Evolutionary conservation across 2,797 vertebrate genomes (phyloP).

Genomic region (Nasua narica): DNA sequence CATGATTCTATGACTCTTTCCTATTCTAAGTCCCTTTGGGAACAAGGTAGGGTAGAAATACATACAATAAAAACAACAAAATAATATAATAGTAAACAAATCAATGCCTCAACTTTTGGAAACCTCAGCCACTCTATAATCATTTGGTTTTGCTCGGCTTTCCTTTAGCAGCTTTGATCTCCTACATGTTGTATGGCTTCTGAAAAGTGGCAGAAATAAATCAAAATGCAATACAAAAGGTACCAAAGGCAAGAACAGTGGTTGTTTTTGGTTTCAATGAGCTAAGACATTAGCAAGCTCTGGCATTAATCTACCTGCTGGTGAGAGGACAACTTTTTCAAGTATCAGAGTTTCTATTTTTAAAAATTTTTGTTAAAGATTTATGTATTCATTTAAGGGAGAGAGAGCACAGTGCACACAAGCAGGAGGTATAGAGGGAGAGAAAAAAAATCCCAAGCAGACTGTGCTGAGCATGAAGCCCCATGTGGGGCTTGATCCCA

Average conservation of each 20-base stretch:
- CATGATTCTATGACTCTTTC: neutral
- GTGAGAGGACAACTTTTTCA: neutral
- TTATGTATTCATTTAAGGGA: neutral
- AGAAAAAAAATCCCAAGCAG: neutral
- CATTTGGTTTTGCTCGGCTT: neutral
- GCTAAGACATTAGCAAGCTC: neutral
- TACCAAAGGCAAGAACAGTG: neutral
- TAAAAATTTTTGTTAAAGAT: neutral
- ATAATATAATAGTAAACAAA: neutral
- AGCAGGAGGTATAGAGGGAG: neutral
- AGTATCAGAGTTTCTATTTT: neutral
- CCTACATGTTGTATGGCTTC: neutral
- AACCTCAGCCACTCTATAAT: neutral
- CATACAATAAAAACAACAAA: neutral
- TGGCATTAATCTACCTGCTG: neutral
- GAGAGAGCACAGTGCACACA: neutral
- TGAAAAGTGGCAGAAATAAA: conserved; percentile 18
- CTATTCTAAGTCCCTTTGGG: neutral
- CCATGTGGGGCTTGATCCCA: neutral
- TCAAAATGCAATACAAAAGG: neutral
- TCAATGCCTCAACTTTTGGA: neutral
- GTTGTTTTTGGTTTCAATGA: neutral
- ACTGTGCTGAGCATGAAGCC: neutral
- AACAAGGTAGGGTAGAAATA: neutral
- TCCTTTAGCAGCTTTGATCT: neutral